phyloP scores from a whole-genome alignment of 2,888 invertebrate species.

The Hylaea fasciaria region DNA sequence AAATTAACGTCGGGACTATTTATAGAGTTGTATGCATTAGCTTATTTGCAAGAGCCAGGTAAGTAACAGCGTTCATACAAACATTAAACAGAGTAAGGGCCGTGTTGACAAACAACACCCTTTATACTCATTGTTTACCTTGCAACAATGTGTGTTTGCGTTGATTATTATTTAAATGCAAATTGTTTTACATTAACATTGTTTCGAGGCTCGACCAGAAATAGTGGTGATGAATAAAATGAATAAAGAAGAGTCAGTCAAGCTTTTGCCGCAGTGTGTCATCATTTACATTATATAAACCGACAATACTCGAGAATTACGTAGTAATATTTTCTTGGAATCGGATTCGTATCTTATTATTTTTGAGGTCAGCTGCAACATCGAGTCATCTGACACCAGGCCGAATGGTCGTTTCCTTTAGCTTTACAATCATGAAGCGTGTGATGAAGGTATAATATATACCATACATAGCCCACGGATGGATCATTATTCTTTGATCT shows the following conservation, averaged over 20 bases:
- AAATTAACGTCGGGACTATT: constrained; percentile 23
- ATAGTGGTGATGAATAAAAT: constrained; percentile 18
- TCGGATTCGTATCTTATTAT: constrained; percentile 22
- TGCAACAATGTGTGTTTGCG: constrained; percentile 68
- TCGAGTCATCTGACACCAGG: constrained; percentile 29
- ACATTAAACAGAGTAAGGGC: constrained; percentile 55
- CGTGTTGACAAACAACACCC: constrained; percentile 74
- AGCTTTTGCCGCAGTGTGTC: constrained; percentile 18
- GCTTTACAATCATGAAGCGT: constrained; percentile 12
- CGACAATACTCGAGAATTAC: constrained; percentile 14
- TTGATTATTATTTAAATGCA: constrained; percentile 67
- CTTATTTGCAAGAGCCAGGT: constrained; percentile 31
- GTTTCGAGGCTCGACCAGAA: constrained; percentile 41
- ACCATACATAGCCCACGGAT: not conserved
- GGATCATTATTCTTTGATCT: constrained; percentile 4
- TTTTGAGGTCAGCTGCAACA: constrained; percentile 33
- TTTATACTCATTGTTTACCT: constrained; percentile 72
- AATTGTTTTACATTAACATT: constrained; percentile 61
- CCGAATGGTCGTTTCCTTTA: constrained; percentile 25
- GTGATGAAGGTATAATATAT: constrained; percentile 8
- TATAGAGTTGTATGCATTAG: constrained; percentile 25
- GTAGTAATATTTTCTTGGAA: constrained; percentile 32
- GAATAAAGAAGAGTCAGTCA: constrained; percentile 7
- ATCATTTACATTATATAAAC: constrained; percentile 20
- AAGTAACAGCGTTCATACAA: constrained; percentile 37